Evolutionary conservation across 2,888 invertebrate species (phyloP), one percentile per base, ranked within the genome.

Genomic region (Hydrotaea diabolus): DNA sequence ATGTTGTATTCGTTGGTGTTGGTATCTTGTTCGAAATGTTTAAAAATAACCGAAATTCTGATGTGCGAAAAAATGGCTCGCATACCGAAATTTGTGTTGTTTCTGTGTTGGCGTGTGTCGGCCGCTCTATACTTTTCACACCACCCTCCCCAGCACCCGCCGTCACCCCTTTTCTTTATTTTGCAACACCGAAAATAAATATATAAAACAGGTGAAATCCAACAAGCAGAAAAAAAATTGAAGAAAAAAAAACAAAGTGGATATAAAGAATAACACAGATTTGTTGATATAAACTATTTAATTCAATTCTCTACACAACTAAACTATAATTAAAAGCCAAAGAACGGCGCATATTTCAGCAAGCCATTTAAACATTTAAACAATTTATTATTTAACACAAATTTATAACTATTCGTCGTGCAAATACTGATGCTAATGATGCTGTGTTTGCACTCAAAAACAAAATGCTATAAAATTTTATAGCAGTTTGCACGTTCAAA

Each of bases 141-240:
- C 64, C 19, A 19, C 39, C 39, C 66, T 19, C 39, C 31, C 3
- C 17, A 17, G 5, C 53, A 8, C 19, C 5, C 66, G 19, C 43
- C 31, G 7, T 3, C 39, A 9, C 11, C 39, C 13, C 7, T 11
- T 39, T 39, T 39, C 9, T 9, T 2, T 11, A 1, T 5, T 8
- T 31, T 4, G 62, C 66, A 64, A n/a, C 9, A 26, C 36, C 36
- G 31, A 62, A 46, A 69, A 69, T 69, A 69, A 69, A 78, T 78
- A 55, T n/a, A n/a, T 15, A 72, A 75, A 82, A 72, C 78, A 82
- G 82, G 75, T 82, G 82, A 78, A 75, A 72, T 78, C 49, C 59
- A 69, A 69, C 69, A 69, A 66, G n/a, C n/a, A n/a, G n/a, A n/a
- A n/a, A n/a, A n/a, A n/a, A n/a, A n/a, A n/a, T n/a, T n/a, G n/a